These are phyloP conservation scores for Leptonema lineaticorne DNA, from an alignment of 1,140 invertebrate species.

Conservation along the genomic window DNA sequence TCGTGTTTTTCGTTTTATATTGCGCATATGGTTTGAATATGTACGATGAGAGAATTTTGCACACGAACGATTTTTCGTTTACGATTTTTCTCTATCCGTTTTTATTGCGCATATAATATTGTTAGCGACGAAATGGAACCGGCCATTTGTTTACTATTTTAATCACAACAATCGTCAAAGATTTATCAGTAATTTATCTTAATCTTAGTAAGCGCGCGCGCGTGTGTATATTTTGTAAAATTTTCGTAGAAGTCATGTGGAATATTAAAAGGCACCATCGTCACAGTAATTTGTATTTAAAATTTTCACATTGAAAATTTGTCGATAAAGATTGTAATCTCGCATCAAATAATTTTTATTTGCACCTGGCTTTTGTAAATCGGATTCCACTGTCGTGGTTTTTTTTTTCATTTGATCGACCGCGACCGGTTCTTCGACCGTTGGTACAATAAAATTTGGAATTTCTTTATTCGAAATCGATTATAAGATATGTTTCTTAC, in stretches of 20 bases:
- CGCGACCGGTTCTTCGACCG: conserved; percentile 9
- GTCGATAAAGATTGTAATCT: not conserved
- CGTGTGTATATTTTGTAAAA: not conserved
- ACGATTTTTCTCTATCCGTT: too few relatives aligned
- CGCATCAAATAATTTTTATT: conserved; percentile 3
- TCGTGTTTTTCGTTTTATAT: conserved; percentile 1
- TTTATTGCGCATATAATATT: too few relatives aligned
- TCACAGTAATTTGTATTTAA: conserved; percentile 4
- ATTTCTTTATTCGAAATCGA: not conserved
- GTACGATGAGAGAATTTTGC: not conserved
- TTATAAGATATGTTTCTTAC: not conserved
- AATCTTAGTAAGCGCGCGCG: too few relatives aligned
- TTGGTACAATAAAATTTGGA: not conserved
- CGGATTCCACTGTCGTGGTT: not conserved
- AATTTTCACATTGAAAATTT: conserved; percentile 18
- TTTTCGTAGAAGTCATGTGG: too few relatives aligned
- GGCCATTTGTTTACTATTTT: too few relatives aligned
- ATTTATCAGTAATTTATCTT: too few relatives aligned
- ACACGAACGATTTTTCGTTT: too few relatives aligned
- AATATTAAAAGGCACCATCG: too few relatives aligned
- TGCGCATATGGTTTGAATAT: not conserved
- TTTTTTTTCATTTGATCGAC: not conserved
- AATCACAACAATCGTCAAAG: too few relatives aligned
- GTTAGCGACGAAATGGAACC: too few relatives aligned
- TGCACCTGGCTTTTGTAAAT: conserved; percentile 5